Percentiles rank a stretch among this genome's conserved stretches.
phyloP scores from a whole-genome alignment of 1,140 invertebrate genomes.

The Drosophila orena region DNA sequence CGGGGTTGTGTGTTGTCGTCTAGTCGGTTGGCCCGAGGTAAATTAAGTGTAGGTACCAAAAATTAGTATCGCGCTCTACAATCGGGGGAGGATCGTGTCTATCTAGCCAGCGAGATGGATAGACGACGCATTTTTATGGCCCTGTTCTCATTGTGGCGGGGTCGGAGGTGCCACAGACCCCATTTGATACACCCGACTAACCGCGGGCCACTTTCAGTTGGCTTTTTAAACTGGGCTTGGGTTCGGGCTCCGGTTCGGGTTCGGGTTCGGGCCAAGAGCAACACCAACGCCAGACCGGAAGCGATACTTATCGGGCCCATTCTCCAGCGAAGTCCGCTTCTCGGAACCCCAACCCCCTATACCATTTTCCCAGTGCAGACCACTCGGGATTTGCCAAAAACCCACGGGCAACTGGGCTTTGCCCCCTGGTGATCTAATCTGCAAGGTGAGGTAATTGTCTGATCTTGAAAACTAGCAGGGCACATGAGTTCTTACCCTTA shows the following conservation, averaged over 20 bases:
- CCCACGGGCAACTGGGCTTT: constrained; percentile 8
- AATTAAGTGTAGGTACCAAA: constrained; percentile 80
- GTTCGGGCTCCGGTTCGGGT: background rate
- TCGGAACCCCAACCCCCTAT: background rate
- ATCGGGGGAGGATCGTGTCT: constrained; percentile 25
- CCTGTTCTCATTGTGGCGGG: constrained; percentile 10
- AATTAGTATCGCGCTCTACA: constrained; percentile 72
- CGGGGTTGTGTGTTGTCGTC: background rate
- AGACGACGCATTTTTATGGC: constrained; percentile 77
- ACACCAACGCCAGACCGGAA: constrained; percentile 63
- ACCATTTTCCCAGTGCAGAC: constrained; percentile 42
- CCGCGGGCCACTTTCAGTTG: constrained; percentile 48
- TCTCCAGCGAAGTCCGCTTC: constrained; percentile 15
- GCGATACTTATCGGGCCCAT: constrained; percentile 71
- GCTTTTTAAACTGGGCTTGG: background rate
- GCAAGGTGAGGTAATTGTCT: constrained; percentile 5
- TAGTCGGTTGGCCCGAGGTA: constrained; percentile 10
- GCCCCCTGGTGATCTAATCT: constrained; percentile 20
- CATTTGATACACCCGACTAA: constrained; percentile 82
- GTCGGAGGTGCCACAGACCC: constrained; percentile 74
- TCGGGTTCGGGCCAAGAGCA: constrained; percentile 25
- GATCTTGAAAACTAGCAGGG: constrained; percentile 11
- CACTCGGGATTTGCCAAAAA: constrained; percentile 64
- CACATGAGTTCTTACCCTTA: background rate
- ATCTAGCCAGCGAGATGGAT: constrained; percentile 48